Evolutionary conservation across 1,140 invertebrate genomes (phyloP).

Genomic region (Drosophila eugracilis): DNA sequence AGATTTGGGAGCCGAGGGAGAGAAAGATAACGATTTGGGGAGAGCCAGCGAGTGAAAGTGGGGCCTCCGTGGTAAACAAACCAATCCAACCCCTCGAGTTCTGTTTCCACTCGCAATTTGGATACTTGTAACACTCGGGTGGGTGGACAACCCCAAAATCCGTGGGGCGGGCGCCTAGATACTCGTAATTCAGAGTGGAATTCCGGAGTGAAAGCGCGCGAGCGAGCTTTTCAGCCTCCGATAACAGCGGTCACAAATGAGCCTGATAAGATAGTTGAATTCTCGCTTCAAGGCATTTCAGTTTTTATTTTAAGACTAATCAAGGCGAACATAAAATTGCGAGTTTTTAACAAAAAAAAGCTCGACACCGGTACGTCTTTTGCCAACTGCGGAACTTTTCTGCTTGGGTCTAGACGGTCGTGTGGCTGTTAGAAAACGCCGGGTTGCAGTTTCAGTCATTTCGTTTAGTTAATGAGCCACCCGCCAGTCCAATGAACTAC

Average conservation of each 20-base stretch:
- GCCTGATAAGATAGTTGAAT: conserved; percentile 33
- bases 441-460: conserved; percentile 49
- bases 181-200: conserved; percentile 15
- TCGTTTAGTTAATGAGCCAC: conserved; percentile 51
- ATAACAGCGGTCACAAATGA: conserved; percentile 27
- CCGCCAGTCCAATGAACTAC: conserved; percentile 44
- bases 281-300: conserved; percentile 13
- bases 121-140: conserved; percentile 64
- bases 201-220: conserved; percentile 30
- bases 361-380: background rate
- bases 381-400: conserved; percentile 15
- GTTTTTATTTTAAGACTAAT: background rate
- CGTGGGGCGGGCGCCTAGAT: conserved; percentile 11
- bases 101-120: conserved; percentile 38
- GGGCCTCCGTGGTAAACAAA: conserved; percentile 72
- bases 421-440: conserved; percentile 31
- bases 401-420: conserved; percentile 1
- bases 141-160: conserved; percentile 62
- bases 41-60: conserved; percentile 13
- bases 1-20: conserved; percentile 33
- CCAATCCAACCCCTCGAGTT: conserved; percentile 77
- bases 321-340: background rate
- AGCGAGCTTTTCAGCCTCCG: conserved; percentile 60
- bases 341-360: conserved; percentile 5
- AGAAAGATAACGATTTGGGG: conserved; percentile 15